Conservation (phyloP, 1,140 invertebrate genomes). For the Drosophila lacertosa region DNA sequence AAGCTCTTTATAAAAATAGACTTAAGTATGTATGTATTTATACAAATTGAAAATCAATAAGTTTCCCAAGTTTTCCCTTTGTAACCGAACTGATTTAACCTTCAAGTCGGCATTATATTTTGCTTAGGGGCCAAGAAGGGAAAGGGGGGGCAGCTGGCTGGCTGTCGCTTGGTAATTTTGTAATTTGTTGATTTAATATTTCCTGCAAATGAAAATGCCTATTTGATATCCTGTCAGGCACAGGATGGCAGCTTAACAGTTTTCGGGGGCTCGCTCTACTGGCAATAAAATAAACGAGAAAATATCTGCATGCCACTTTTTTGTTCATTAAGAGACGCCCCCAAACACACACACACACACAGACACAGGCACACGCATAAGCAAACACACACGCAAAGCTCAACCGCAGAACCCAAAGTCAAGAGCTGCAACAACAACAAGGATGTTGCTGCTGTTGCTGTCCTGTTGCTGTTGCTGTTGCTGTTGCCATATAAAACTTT, state of each 20-base stretch:
- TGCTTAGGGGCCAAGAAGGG: too few relatives aligned
- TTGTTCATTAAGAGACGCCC: slow-evolving; percentile 32
- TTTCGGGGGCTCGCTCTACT: neutral
- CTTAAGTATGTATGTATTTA: too few relatives aligned
- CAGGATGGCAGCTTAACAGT: slow-evolving; percentile 35
- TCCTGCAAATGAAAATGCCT: slow-evolving; percentile 60
- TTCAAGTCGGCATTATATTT: neutral
- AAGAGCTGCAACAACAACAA: slow-evolving; percentile 27
- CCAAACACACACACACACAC: neutral
- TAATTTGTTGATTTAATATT: slow-evolving; percentile 70
- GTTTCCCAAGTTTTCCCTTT: too few relatives aligned
- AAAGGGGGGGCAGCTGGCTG: neutral
- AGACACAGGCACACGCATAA: slow-evolving; percentile 1
- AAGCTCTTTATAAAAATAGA: too few relatives aligned
- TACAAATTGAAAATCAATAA: too few relatives aligned
- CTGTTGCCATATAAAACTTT: slow-evolving; percentile 53
- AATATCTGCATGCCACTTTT: slow-evolving; percentile 51
- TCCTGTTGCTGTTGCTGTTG: slow-evolving; percentile 16
- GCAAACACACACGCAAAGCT: neutral
- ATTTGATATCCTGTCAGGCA: slow-evolving; percentile 64
- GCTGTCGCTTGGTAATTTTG: slow-evolving; percentile 44
- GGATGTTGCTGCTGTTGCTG: slow-evolving; percentile 9
- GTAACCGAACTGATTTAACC: too few relatives aligned
- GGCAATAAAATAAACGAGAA: slow-evolving; percentile 31
- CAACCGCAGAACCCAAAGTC: slow-evolving; percentile 39